These are phyloP conservation scores for Drosophila kuntzei DNA, from an alignment of 2,888 invertebrate species.

Conservation along the genomic window DNA sequence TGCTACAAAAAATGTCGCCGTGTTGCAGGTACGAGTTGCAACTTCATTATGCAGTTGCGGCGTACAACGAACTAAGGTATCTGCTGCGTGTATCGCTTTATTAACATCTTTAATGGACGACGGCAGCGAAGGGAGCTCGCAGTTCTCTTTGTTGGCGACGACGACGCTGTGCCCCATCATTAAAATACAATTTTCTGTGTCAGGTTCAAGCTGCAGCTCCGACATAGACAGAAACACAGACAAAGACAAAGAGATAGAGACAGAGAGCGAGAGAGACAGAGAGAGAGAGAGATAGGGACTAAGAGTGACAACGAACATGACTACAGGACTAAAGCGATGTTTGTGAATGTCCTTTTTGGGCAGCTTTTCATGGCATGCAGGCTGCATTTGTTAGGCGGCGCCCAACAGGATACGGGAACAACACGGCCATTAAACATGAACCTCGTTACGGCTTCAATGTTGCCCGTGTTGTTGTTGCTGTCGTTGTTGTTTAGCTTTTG, in stretches of 20 bases:
- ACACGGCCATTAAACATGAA: constrained; percentile 81
- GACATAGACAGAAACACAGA: constrained; percentile 22
- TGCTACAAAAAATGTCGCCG: constrained; percentile 42
- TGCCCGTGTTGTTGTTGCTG: neutral
- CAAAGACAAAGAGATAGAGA: constrained; percentile 17
- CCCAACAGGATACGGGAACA: constrained; percentile 47
- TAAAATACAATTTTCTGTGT: constrained; percentile 82
- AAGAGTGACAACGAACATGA: constrained; percentile 56
- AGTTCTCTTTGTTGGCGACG: constrained; percentile 22
- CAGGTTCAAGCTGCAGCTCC: constrained; percentile 77
- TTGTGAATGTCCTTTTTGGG: constrained; percentile 76
- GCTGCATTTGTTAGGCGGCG: constrained; percentile 58
- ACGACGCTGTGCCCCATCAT: constrained; percentile 68
- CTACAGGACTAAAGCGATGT: constrained; percentile 57
- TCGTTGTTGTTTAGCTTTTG: constrained; percentile 58
- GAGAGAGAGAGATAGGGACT: constrained; percentile 19
- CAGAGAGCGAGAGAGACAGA: neutral
- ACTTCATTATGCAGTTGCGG: constrained; percentile 66
- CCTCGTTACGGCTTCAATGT: constrained; percentile 75
- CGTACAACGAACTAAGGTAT: constrained; percentile 34
- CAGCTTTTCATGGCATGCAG: constrained; percentile 46
- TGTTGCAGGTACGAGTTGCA: constrained; percentile 49
- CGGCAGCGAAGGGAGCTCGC: constrained; percentile 2
- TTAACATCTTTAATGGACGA: constrained; percentile 71
- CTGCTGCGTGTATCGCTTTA: constrained; percentile 75